Evolutionary conservation across 2,888 invertebrate species (phyloP).

Genomic region (Pandemis cinnamomeana): DNA sequence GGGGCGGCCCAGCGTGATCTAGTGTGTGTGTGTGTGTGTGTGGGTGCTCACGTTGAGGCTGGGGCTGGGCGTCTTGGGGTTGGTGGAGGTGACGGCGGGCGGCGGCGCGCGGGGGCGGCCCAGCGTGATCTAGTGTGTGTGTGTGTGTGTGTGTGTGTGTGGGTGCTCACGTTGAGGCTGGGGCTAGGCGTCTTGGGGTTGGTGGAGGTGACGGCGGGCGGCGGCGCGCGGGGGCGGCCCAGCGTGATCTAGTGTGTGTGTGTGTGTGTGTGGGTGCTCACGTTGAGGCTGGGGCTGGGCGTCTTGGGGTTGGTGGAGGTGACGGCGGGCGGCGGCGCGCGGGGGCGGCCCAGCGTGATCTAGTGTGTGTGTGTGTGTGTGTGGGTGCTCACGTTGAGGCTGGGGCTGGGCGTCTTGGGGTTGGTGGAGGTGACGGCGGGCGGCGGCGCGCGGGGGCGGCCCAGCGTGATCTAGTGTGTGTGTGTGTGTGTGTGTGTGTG

Average conservation of each 20-base stretch:
- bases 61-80: slow-evolving; percentile 94
- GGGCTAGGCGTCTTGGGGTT: slow-evolving; percentile 95
- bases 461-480: slow-evolving; percentile 89
- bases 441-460: slow-evolving; percentile 62
- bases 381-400: slow-evolving; percentile 62
- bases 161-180: slow-evolving; percentile 69
- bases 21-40: too few species aligned
- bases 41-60: slow-evolving; percentile 69
- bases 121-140: slow-evolving; percentile 89
- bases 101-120: slow-evolving; percentile 66
- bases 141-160: too few species aligned
- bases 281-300: slow-evolving; percentile 88
- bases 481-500: too few species aligned
- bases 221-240: slow-evolving; percentile 66
- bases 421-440: slow-evolving; percentile 90
- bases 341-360: slow-evolving; percentile 85
- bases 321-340: slow-evolving; percentile 75
- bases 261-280: too few species aligned
- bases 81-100: slow-evolving; percentile 89
- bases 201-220: slow-evolving; percentile 88
- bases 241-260: slow-evolving; percentile 84
- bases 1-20: slow-evolving; percentile 86
- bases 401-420: slow-evolving; percentile 93
- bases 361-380: slow-evolving; percentile 51
- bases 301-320: slow-evolving; percentile 94